phyloP scores from a whole-genome alignment of 2,113 vertebrate genomes.

The Scartelaos histophorus region DNA sequence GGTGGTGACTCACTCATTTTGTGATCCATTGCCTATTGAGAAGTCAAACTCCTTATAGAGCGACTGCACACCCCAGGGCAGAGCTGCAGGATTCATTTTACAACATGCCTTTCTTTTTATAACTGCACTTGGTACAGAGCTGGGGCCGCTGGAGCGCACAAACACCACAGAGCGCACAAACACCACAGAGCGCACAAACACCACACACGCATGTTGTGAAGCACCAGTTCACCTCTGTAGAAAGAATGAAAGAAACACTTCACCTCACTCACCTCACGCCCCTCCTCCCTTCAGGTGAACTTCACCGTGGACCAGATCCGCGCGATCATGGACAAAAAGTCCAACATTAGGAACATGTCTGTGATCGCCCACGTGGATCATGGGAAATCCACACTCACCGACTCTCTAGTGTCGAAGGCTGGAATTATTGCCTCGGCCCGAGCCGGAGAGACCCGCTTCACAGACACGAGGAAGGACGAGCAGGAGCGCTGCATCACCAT shows the following conservation, averaged over 20 bases:
- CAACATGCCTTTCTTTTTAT: conserved; percentile 67
- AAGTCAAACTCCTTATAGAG: conserved; percentile 31
- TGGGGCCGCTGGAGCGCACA: conserved; percentile 17
- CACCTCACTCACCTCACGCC: not conserved
- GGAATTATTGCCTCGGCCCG: conserved; percentile 91
- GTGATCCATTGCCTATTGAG: conserved; percentile 19
- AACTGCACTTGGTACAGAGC: conserved; percentile 36
- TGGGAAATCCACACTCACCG: conserved; percentile 92
- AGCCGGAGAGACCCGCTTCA: conserved; percentile 92
- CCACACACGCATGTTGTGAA: conserved; percentile 31
- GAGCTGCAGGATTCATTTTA: conserved; percentile 50
- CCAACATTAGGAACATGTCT: conserved; percentile 98
- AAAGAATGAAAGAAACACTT: conserved; percentile 1
- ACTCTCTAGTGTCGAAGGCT: conserved; percentile 94
- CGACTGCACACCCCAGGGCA: conserved; percentile 10
- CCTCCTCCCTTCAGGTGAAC: conserved; percentile 82
- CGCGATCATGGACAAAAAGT: conserved; percentile 98
- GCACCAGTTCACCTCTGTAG: conserved; percentile 22
- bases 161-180: no score
- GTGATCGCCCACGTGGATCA: conserved; percentile 97
- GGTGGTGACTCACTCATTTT: conserved; percentile 49
- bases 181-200: conserved; percentile 28
- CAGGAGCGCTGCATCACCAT: conserved; percentile 97
- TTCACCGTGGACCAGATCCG: conserved; percentile 98
- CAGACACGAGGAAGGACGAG: conserved; percentile 93